These are phyloP conservation scores for Solenopsis invicta DNA, from an alignment of 1,140 invertebrate species.

Conservation along the genomic window DNA sequence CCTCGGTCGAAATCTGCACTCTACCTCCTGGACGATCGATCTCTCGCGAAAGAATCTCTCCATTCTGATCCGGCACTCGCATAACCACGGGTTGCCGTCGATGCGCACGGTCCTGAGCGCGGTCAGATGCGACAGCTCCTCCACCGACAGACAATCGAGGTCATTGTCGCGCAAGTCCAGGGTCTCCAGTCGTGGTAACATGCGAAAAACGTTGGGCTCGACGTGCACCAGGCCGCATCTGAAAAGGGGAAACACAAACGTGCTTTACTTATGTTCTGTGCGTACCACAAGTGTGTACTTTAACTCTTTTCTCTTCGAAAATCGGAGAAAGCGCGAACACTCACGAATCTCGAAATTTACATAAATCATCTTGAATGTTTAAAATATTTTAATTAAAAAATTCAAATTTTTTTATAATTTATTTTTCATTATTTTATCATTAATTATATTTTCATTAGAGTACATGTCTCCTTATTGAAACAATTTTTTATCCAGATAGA, in stretches of 20 bases:
- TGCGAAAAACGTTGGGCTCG: constrained; percentile 74
- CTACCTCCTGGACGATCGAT: constrained; percentile 64
- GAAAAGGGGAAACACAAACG: constrained; percentile 16
- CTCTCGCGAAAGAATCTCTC: constrained; percentile 68
- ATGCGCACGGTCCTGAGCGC: constrained; percentile 71
- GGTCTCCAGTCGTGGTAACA: constrained; percentile 68
- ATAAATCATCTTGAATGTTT: too few species aligned
- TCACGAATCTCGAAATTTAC: too few species aligned
- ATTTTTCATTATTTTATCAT: too few species aligned
- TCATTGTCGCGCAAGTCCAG: constrained; percentile 79
- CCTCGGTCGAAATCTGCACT: constrained; percentile 9
- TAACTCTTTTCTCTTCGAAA: not conserved
- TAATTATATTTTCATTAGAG: too few species aligned
- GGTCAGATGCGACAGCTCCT: constrained; percentile 66
- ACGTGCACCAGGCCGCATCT: constrained; percentile 75
- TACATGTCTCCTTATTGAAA: too few species aligned
- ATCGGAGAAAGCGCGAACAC: not conserved
- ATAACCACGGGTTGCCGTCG: constrained; percentile 80
- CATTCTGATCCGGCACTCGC: constrained; percentile 73
- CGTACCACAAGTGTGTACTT: not conserved
- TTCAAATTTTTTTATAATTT: too few species aligned
- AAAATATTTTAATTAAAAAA: too few species aligned
- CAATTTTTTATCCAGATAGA: too few species aligned
- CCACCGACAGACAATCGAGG: constrained; percentile 78
- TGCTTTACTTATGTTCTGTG: not conserved